phyloP scores from a whole-genome alignment of 2,797 vertebrate species.

The Bovichtus variegatus region DNA sequence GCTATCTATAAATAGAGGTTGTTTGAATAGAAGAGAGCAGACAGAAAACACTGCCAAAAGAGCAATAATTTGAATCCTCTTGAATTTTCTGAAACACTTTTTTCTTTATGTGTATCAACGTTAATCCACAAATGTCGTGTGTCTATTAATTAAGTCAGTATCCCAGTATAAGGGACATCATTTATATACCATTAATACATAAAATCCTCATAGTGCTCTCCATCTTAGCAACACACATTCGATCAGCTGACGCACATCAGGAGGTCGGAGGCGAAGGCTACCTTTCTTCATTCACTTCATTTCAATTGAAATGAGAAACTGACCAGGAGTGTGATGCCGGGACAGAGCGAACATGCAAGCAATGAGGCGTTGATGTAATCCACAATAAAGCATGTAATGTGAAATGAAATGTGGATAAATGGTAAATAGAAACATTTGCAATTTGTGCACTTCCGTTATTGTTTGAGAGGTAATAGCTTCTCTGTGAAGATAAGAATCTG shows the following conservation, averaged over 20 bases:
- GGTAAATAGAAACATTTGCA: not conserved
- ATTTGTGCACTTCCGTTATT: not conserved
- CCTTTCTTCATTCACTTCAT: not conserved
- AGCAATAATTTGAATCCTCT: slow-evolving; percentile 2
- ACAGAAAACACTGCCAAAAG: slow-evolving; percentile 18
- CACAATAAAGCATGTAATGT: not conserved
- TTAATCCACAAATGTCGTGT: not conserved
- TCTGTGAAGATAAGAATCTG: not conserved
- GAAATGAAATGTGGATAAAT: not conserved
- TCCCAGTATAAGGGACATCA: not conserved
- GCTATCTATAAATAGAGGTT: slow-evolving; percentile 51
- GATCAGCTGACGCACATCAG: slow-evolving; percentile 14
- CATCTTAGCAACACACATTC: slow-evolving; percentile 2
- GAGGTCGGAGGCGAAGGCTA: not conserved
- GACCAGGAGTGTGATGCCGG: not conserved
- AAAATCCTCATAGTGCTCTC: not conserved
- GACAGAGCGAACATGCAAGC: not conserved
- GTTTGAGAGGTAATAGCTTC: not conserved
- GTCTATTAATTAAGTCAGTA: not conserved
- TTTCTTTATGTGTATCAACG: slow-evolving; percentile 4
- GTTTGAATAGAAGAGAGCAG: slow-evolving; percentile 26
- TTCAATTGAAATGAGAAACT: slow-evolving; percentile 11
- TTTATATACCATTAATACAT: slow-evolving; percentile 13
- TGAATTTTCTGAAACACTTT: not conserved
- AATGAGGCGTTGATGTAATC: not conserved